Conservation (phyloP, 35 echinoderm and acorn worm species). For the Acanthaster planci region DNA sequence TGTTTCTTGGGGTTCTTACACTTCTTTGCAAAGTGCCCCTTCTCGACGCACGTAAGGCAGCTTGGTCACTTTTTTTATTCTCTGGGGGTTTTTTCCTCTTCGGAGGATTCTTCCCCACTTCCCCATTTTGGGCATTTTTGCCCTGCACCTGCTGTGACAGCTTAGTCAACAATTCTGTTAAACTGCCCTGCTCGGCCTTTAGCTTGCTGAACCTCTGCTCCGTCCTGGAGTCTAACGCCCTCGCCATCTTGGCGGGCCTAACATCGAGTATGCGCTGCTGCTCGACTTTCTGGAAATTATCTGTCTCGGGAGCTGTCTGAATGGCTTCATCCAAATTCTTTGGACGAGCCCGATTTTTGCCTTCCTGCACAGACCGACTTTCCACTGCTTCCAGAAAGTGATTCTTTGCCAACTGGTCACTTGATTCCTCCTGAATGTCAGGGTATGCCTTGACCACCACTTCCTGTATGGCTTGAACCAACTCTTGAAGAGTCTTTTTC, state of each 20-base stretch:
- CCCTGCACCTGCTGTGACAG: too few relatives aligned
- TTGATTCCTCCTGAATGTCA: not conserved
- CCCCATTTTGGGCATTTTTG: too few relatives aligned
- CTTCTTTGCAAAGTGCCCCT: not conserved
- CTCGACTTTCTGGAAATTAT: slow-evolving; percentile 12
- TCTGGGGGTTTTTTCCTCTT: too few relatives aligned
- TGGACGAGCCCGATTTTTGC: slow-evolving; percentile 25
- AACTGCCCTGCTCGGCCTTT: too few relatives aligned
- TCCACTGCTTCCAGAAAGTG: too few relatives aligned
- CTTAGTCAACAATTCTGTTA: too few relatives aligned
- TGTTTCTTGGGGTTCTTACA: not conserved
- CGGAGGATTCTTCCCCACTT: too few relatives aligned
- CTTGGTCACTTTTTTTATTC: not conserved
- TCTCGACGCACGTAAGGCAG: not conserved
- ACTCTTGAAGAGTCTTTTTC: too few relatives aligned
- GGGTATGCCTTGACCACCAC: slow-evolving; percentile 33
- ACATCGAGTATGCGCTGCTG: not conserved
- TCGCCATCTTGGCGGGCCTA: not conserved
- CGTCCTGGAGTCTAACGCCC: not conserved
- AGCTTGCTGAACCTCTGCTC: slow-evolving; percentile 15
- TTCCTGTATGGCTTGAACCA: slow-evolving; percentile 35
- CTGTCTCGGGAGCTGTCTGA: not conserved
- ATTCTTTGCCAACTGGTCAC: slow-evolving; percentile 1
- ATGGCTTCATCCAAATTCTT: too few relatives aligned
- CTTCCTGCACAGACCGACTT: not conserved